A percentile compares a stretch with the other conserved stretches of the same genome.
Evolutionary conservation across 2,888 invertebrate genomes (phyloP).

Genomic region (Phania funesta): DNA sequence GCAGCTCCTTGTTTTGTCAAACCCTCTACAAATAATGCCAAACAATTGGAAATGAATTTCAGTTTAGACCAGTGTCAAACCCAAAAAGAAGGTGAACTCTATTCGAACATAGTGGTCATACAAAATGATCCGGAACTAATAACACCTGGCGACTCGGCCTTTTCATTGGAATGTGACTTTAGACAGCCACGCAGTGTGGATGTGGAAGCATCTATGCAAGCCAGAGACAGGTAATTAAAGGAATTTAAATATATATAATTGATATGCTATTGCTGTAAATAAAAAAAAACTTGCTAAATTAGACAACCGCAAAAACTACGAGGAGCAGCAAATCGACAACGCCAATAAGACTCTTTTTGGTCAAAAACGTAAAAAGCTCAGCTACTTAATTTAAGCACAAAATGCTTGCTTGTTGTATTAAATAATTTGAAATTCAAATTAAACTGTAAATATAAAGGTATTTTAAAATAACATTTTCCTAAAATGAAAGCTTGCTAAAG

Average conservation of each 20-base stretch:
- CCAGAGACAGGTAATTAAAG: conserved; percentile 78
- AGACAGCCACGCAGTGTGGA: conserved; percentile 82
- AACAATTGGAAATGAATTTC: conserved; percentile 82
- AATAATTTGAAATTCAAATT: conserved; percentile 21
- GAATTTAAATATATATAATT: neutral
- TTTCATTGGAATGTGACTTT: conserved; percentile 85
- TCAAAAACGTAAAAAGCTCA: conserved; percentile 13
- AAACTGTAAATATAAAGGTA: conserved; percentile 69
- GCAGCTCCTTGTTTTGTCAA: conserved; percentile 83
- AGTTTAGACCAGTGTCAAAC: conserved; percentile 83
- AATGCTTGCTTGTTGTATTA: conserved; percentile 29
- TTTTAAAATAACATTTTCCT: conserved; percentile 28
- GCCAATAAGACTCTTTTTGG: conserved; percentile 71
- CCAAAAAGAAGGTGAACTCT: conserved; percentile 82
- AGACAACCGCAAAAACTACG: conserved; percentile 80
- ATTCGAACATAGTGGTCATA: conserved; percentile 83
- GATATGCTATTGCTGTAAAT: conserved; percentile 36
- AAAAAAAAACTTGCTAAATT: conserved; percentile 62
- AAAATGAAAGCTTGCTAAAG: neutral
- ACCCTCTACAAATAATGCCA: conserved; percentile 79
- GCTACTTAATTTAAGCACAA: conserved; percentile 30
- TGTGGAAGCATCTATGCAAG: conserved; percentile 82
- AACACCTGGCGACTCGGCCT: conserved; percentile 85
- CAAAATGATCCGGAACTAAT: conserved; percentile 85
- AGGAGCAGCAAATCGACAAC: conserved; percentile 78